Percentiles rank a stretch among this genome's conserved stretches.
phyloP scores from a whole-genome alignment of 2,888 invertebrate genomes.

The Myopa tessellatipennis region DNA sequence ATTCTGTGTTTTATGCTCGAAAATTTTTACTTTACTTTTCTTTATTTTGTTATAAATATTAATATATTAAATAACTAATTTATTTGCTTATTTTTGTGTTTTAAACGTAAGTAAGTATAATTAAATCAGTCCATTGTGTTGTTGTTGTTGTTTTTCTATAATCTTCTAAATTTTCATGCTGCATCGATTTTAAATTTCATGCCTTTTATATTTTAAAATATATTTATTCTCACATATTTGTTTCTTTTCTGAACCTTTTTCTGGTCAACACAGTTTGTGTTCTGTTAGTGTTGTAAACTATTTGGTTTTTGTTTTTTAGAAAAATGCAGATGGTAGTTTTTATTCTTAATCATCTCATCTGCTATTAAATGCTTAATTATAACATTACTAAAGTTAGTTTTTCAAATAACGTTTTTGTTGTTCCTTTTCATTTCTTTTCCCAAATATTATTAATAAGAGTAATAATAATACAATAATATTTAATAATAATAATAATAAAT shows the following conservation, averaged over 20 bases:
- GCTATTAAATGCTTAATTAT: constrained; percentile 28
- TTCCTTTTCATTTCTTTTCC: neutral
- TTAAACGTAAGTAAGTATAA: constrained; percentile 43
- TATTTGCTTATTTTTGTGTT: constrained; percentile 8
- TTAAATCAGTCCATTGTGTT: constrained; percentile 55
- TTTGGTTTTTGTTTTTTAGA: neutral
- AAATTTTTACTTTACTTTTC: neutral
- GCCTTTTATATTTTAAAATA: constrained; percentile 1
- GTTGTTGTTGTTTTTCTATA: constrained; percentile 39
- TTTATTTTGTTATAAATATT: neutral
- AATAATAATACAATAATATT: too few relatives aligned
- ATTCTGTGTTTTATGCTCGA: too few relatives aligned
- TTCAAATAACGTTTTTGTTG: neutral
- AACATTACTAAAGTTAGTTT: neutral
- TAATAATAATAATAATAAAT: constrained; percentile 22
- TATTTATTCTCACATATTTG: neutral
- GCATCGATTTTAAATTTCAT: neutral
- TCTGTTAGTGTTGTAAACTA: neutral
- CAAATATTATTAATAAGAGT: too few relatives aligned
- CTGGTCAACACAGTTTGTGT: neutral
- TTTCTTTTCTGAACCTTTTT: neutral
- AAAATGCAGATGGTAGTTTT: neutral
- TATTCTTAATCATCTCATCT: neutral
- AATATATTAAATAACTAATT: too few relatives aligned
- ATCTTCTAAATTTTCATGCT: neutral